These are phyloP conservation scores for Zeugodacus cucurbitae DNA, from an alignment of 1,140 invertebrate species.

Conservation along the genomic window DNA sequence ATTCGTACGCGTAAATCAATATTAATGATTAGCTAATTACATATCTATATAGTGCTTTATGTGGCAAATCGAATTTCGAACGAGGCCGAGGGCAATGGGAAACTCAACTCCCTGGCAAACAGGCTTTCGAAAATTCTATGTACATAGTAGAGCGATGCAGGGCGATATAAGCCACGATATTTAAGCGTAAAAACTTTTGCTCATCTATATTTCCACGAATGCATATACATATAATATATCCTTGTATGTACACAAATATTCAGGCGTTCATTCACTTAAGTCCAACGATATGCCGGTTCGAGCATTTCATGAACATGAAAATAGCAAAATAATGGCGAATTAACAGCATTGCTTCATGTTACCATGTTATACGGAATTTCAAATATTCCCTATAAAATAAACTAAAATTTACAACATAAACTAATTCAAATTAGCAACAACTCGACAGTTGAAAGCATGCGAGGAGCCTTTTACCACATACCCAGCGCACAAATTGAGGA, in stretches of 20 bases:
- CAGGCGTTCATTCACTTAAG: neutral
- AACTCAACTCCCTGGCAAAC: neutral
- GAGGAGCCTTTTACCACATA: no score
- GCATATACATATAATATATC: no score
- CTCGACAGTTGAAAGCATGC: no score
- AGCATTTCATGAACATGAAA: no score
- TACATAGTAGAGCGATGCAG: neutral
- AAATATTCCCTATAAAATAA: no score
- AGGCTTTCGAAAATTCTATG: neutral
- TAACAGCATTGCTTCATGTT: neutral
- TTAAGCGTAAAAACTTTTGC: neutral
- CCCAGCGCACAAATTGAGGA: no score
- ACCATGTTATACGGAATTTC: neutral
- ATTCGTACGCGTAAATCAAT: neutral
- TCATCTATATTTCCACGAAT: no score
- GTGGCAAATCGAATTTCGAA: neutral
- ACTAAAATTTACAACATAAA: no score
- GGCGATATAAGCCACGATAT: neutral
- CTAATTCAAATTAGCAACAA: neutral
- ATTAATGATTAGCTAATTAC: neutral
- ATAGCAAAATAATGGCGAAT: no score
- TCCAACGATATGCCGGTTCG: neutral
- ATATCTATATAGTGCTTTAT: neutral
- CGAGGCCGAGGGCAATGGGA: neutral
- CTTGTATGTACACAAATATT: no score